Evolutionary conservation across 2,888 invertebrate genomes (phyloP).

Genomic region (Meandrusa payeni): DNA sequence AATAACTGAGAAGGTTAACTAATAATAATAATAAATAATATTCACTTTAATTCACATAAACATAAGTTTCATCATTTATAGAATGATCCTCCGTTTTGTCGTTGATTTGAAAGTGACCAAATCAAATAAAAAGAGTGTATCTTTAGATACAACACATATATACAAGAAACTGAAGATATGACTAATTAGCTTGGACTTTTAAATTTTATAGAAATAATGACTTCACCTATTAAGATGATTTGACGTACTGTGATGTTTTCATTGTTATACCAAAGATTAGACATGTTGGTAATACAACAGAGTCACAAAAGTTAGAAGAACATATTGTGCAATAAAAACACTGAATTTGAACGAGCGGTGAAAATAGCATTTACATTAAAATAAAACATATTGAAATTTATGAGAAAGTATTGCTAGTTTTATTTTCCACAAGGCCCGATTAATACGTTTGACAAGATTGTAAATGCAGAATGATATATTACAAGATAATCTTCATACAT

Average conservation of each 20-base stretch:
- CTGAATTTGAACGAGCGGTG: too few relatives aligned
- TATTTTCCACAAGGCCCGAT: too few relatives aligned
- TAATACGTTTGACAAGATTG: too few relatives aligned
- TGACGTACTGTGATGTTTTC: slow-evolving; percentile 3
- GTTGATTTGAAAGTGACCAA: slow-evolving; percentile 8
- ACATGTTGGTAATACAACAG: too few relatives aligned
- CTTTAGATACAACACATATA: neutral
- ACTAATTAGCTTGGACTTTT: neutral
- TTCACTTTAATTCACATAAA: slow-evolving; percentile 15
- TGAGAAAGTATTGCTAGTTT: too few relatives aligned
- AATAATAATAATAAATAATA: slow-evolving; percentile 10
- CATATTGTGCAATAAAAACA: too few relatives aligned
- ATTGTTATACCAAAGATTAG: slow-evolving; percentile 6
- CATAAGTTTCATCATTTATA: slow-evolving; percentile 10
- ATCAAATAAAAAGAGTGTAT: slow-evolving; percentile 1
- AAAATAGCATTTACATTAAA: too few relatives aligned
- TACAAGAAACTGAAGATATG: neutral
- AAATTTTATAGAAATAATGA: slow-evolving; percentile 11
- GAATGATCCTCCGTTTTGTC: slow-evolving; percentile 1
- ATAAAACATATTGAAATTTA: too few relatives aligned
- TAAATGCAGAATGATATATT: too few relatives aligned
- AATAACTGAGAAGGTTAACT: slow-evolving; percentile 17
- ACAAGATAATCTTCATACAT: too few relatives aligned
- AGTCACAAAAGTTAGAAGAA: too few relatives aligned
- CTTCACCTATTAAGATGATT: slow-evolving; percentile 12